Evolutionary conservation across 2,888 invertebrate genomes (phyloP), one percentile per base, ranked within the genome.

Genomic region (Trichopoda pennipes): DNA sequence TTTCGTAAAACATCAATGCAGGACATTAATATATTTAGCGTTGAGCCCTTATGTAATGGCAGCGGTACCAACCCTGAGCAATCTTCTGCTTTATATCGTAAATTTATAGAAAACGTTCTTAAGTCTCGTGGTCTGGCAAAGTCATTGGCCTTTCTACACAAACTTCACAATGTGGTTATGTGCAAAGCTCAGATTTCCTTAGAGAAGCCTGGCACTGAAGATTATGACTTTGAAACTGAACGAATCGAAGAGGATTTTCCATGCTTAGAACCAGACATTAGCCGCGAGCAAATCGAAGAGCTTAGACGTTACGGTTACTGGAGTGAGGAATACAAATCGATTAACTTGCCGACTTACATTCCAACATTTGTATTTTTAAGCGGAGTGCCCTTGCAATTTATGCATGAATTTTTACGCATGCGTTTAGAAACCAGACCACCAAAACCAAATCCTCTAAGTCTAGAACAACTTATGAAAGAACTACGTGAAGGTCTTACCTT

Each of bases 331-430:
- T 94, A 95, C 69, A 91, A 93, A 80, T 92, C 94, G n/a, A 93
- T 98, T 91, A 93, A 94, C 80, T 92, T 98, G 84, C 98, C 98
- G 0, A 96, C 96, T 2, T 97, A 97, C 92, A 93, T 95, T 85
- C 94, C 95, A 44, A 94, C 95, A 81, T 98, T 97, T 92, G 93
- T 98, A 69, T 96, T 98, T 90, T 93, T 98, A 17, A 94, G 96
- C 80, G 94, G 95, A 66, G 94, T 98, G 68, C 96, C 97, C 28
- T 92, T 99, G 87, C 97, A 98, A 91, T 94, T 98, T n/a, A 95
- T 97, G 83, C 96, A 98, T 88, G 98, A 98, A 91, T 98, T 97
- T 92, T 92, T 98, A 55, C 92, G 94, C 80, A 94, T 98, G 93
- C 92, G 98, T 55, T 92, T 98, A 49, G 97, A 98, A 88, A 95